phyloP scores from a whole-genome alignment of 2,797 vertebrate species.

The Cyclura pinguis region DNA sequence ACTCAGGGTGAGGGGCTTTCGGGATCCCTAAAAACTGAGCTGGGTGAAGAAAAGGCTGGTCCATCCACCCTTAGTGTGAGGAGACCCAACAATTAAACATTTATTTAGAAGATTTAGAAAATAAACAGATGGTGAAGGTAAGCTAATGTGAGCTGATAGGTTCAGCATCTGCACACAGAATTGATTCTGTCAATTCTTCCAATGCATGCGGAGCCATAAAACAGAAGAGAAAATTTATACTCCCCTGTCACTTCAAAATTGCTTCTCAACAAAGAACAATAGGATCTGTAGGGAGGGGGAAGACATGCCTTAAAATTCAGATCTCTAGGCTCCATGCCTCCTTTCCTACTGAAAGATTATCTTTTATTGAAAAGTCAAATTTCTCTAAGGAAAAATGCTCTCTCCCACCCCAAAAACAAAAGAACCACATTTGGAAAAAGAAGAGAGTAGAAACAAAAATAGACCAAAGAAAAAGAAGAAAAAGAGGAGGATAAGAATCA shows the following conservation, averaged over 20 bases:
- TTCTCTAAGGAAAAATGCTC: not conserved
- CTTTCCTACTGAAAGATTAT: not conserved
- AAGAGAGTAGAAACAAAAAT: not conserved
- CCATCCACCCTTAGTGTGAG: not conserved
- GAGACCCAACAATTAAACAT: not conserved
- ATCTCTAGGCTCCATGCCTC: not conserved
- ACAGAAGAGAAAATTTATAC: not conserved
- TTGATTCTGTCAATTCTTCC: not conserved
- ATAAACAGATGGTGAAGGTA: conserved; percentile 9
- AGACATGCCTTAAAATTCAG: conserved; percentile 8
- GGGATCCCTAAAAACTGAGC: not conserved
- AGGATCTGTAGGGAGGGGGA: not conserved
- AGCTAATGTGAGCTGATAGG: not conserved
- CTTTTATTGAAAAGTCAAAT: conserved; percentile 3
- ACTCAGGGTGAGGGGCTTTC: no score
- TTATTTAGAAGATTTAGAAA: conserved; percentile 26
- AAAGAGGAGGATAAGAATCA: not conserved
- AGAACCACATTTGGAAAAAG: not conserved
- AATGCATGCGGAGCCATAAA: not conserved
- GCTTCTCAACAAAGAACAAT: not conserved
- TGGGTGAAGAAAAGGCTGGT: not conserved
- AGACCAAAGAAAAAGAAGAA: not conserved
- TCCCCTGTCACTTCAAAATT: conserved; percentile 11
- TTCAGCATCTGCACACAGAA: not conserved
- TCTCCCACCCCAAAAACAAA: not conserved